phyloP scores from a whole-genome alignment of 2,888 invertebrate genomes.

The Icerya purchasi region DNA sequence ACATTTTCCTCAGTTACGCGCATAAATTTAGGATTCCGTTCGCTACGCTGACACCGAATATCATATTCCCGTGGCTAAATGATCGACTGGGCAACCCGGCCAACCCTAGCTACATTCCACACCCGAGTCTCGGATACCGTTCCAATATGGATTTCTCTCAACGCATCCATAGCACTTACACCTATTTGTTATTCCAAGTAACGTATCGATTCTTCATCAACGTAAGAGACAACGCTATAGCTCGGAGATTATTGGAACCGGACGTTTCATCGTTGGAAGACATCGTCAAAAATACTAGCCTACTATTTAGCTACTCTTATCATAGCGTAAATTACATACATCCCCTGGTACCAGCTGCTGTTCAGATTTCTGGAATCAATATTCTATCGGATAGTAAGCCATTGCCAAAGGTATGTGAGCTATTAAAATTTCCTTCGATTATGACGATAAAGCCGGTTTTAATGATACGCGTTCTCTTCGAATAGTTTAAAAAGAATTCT shows the following conservation, averaged over 20 bases:
- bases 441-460: too few species aligned
- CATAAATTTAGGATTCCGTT: conserved; percentile 17
- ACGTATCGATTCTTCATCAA: background rate
- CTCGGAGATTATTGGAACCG: background rate
- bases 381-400: background rate
- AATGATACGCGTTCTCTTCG: too few species aligned
- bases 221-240: background rate
- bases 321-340: background rate
- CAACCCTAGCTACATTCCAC: conserved; percentile 20
- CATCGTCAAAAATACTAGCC: background rate
- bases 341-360: conserved; percentile 6
- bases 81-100: conserved; percentile 17
- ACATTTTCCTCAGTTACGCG: conserved; percentile 16
- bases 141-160: conserved; percentile 1
- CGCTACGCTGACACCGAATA: conserved; percentile 16
- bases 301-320: conserved; percentile 1
- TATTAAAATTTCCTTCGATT: too few species aligned
- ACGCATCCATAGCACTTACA: background rate
- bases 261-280: background rate
- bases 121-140: conserved; percentile 15
- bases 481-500: too few species aligned
- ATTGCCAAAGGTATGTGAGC: conserved; percentile 2
- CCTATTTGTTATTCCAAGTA: background rate
- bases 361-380: conserved; percentile 5
- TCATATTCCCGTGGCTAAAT: conserved; percentile 16